Percentiles rank a stretch among this genome's conserved stretches.
Evolutionary conservation across 2,888 invertebrate genomes (phyloP).

Genomic region (Lydus trimaculatus): DNA sequence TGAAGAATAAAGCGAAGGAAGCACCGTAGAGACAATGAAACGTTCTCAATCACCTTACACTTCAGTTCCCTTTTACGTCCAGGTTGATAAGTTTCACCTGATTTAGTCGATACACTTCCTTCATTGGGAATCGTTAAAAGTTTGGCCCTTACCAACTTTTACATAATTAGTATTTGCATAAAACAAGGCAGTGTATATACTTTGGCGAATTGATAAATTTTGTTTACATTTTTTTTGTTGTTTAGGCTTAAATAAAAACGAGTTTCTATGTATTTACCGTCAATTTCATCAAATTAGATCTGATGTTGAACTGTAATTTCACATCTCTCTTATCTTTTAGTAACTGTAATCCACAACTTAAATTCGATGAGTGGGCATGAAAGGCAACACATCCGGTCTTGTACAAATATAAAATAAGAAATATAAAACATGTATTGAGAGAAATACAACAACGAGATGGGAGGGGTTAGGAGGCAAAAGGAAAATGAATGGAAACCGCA

Average conservation of each 20-base stretch:
- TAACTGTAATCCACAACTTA: neutral
- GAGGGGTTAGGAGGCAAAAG: neutral
- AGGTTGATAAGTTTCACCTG: neutral
- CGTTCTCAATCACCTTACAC: conserved; percentile 17
- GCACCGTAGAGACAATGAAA: neutral
- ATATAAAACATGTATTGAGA: neutral
- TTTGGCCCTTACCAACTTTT: neutral
- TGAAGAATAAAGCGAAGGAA: conserved; percentile 10
- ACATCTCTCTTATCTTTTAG: neutral
- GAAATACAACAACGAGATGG: neutral
- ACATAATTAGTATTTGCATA: too few relatives aligned
- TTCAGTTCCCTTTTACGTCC: neutral
- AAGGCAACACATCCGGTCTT: conserved; percentile 1
- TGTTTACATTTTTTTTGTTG: neutral
- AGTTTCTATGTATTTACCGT: neutral
- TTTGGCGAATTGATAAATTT: neutral
- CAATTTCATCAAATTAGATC: neutral
- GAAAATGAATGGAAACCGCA: conserved; percentile 23
- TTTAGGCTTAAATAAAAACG: too few relatives aligned
- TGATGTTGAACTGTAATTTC: neutral
- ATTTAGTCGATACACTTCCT: neutral
- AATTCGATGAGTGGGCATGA: neutral
- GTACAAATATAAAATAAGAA: neutral
- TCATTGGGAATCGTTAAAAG: neutral
- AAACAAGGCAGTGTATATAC: too few relatives aligned